These are phyloP conservation scores for Crotalus horridus DNA, from an alignment of 2,113 vertebrate species.

Conservation along the genomic window DNA sequence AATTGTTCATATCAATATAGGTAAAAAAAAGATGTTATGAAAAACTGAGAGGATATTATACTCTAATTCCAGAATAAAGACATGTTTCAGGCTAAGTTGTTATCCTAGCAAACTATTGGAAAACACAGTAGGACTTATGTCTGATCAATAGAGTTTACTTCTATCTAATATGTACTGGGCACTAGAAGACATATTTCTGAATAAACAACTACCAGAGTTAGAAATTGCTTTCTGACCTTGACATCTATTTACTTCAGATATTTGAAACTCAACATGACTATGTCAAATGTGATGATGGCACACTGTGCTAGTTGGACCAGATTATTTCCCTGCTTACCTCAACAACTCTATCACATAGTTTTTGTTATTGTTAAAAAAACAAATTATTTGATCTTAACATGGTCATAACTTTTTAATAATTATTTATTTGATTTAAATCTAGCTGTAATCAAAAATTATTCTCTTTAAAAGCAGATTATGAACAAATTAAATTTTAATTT, in stretches of 20 bases:
- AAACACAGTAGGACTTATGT: background rate
- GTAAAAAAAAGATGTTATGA: background rate
- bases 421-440: background rate
- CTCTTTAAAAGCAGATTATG: background rate
- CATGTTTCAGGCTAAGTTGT: background rate
- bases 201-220: background rate
- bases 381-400: background rate
- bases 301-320: background rate
- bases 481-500: background rate
- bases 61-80: background rate
- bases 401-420: background rate
- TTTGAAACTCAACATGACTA: background rate
- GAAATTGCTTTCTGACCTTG: background rate
- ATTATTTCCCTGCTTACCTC: background rate
- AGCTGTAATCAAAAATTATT: background rate
- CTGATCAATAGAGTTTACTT: background rate
- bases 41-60: background rate
- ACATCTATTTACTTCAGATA: background rate
- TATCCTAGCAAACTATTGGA: background rate
- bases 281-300: background rate
- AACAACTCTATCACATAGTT: background rate
- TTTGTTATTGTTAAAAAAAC: background rate
- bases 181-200: background rate
- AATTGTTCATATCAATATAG: background rate
- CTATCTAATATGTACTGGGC: background rate